Conservation (phyloP, 1,140 invertebrate species). For the Eriocheir sinensis region DNA sequence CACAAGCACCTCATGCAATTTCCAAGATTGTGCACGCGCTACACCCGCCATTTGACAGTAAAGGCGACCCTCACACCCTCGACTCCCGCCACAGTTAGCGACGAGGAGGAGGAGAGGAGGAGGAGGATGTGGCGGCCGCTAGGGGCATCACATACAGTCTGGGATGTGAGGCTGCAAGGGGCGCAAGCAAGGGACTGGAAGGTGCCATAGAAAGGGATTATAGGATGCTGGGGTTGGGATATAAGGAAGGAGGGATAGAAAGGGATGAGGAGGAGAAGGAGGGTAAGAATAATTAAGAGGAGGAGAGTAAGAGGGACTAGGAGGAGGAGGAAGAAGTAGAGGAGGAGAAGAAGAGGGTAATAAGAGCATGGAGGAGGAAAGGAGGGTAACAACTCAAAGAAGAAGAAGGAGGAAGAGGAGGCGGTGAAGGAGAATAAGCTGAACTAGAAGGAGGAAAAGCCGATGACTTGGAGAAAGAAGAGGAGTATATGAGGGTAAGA, state of each 20-base stretch:
- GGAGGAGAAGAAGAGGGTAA: background rate
- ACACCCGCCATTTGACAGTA: background rate
- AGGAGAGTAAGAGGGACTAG: background rate
- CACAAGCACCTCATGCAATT: constrained; percentile 3
- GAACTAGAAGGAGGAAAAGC: no score
- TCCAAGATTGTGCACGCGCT: background rate
- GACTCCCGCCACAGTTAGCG: background rate
- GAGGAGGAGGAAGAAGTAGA: background rate
- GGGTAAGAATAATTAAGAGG: background rate
- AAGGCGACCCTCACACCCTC: background rate
- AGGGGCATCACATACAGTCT: no score
- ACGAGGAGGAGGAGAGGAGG: no score
- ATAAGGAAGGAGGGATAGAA: background rate
- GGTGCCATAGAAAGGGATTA: background rate
- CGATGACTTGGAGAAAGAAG: no score
- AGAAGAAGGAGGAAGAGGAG: no score
- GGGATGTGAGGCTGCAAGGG: no score
- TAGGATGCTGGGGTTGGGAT: no score
- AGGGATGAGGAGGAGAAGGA: background rate
- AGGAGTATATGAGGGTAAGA: no score
- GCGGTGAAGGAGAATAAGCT: no score
- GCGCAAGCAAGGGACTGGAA: background rate
- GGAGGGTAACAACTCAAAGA: background rate
- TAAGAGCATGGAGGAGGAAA: background rate
- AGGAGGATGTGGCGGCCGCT: no score